Evolutionary conservation across 2,113 vertebrate species (phyloP), one percentile per base, ranked within the genome.

Genomic region (Oryzias melastigma): DNA sequence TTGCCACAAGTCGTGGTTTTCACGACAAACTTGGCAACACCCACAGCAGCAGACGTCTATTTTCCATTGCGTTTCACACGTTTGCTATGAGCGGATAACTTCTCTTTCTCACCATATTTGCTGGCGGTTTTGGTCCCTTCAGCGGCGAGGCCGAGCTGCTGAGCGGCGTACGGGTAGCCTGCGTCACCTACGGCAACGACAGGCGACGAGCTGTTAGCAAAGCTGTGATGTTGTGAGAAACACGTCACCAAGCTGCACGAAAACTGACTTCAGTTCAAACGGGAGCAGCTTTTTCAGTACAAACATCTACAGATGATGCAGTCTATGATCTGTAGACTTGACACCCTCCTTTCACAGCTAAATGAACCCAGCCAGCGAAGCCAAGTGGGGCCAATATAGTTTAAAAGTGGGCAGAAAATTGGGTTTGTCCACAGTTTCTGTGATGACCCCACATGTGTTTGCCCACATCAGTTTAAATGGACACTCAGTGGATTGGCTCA

Each of bases 71-170:
- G 55, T 42, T 1, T 65, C 48, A 64, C 54, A 16, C 52, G 24
- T 48, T 7, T 7, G 24, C 18, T 56, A 14, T 15, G n/a, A 29
- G 19, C 4, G 3, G 10, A 35, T 17, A n/a, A 0, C 29, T 4
- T 14, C 1, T 16, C 15, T 41, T 55, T 69, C 85, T 80, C 52
- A 92, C 91, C 90, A 58, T 86, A 89, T 80, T 90, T 90, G 72
- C 44, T 77, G 25, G 81, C n/a, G 6, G 80, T 52, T 86, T 91
- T 90, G 27, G 73, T 58, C 1, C 77, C 82, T 59, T 91, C 87
- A n/a, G 82, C 85, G 0, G 60, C 75, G 18, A 89, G 74, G 48
- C 67, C 63, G 50, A 90, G 81, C 18, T 84, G 85, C 75, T 92
- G 90, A 42, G 86, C 51, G 14, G 64, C 65, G 42, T 90, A 91